Base-by-base conservation (phyloP, 2,113 vertebrate species). In the Mesembrinibis cayennensis region DNA sequence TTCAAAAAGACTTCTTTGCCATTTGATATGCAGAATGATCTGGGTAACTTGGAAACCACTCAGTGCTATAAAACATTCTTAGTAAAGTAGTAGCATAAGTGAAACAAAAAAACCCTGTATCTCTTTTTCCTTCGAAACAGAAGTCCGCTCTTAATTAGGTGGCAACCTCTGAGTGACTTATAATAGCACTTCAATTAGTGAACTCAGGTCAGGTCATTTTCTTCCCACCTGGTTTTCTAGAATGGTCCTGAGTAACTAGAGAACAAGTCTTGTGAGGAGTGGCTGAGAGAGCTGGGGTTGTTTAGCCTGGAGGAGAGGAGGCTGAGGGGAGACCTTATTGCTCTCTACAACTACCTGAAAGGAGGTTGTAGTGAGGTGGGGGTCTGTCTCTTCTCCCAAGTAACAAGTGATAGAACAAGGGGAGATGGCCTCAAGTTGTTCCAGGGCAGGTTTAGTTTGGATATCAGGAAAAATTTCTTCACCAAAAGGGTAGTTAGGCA, bases 81-180 rank as follows among this genome's bases (percentile, higher is more conserved):
- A 16, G 38, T 36, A 42, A 45, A 91, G 16, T 1, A 19, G 32
- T 16, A 42, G 18, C 16, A 16, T 5, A 63, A 81, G 67, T 11
- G 38, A 84, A 82, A 52, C 15, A 36, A 20, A 26, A 62, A 63
- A 62, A 3, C 3, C 7, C 11, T 56, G 12, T 52, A 22, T 13
- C 26, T 55, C 27, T 52, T 38, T 26, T 36, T 21, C 7, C 5
- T 61, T 59, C 36, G 1, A 2, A 56, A 55, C 3, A 55, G 34
- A 62, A 81, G 26, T 30, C 34, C 0, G 0, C 15, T 73, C 22
- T 30, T 20, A 15, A 10, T 82, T 44, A 1, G 0, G 1, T 45
- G 62, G 23, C 44, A 32, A 36, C 21, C 34, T 73, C 34, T 38
- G 44, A 42, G 47, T 34, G n/a, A 44, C 18, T 67, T 55, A 21